Percentiles rank a stretch among this genome's conserved stretches.
phyloP scores from a whole-genome alignment of 2,113 vertebrate species.

The Tupaia tana region DNA sequence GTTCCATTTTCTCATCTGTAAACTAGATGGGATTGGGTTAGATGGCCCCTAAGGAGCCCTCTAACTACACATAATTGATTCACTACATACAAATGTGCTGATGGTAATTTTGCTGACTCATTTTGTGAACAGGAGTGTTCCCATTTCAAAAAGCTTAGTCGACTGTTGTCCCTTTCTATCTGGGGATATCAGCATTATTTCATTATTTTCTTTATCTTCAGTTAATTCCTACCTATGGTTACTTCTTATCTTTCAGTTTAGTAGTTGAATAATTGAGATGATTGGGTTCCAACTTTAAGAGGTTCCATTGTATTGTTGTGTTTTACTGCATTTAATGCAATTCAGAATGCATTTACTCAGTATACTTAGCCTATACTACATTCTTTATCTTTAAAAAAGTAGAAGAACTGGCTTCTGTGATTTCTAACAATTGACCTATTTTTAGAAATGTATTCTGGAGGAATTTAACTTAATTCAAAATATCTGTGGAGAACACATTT shows the following conservation, averaged over 20 bases:
- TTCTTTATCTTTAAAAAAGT: conserved; percentile 39
- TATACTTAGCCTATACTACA: not conserved
- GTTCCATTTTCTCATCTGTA: not conserved
- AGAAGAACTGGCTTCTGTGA: conserved; percentile 22
- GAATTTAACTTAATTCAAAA: conserved; percentile 61
- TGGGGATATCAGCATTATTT: not conserved
- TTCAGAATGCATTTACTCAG: not conserved
- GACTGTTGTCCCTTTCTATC: not conserved
- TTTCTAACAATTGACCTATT: conserved; percentile 4
- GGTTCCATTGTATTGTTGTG: not conserved
- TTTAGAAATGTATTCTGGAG: conserved; percentile 22
- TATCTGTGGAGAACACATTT: not conserved
- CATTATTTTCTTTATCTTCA: not conserved
- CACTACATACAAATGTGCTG: not conserved
- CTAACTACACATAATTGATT: not conserved
- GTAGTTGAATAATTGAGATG: not conserved
- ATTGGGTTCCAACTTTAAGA: not conserved
- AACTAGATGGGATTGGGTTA: not conserved
- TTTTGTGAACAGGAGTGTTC: not conserved
- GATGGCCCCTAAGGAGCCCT: not conserved
- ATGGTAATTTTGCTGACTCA: not conserved
- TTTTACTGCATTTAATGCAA: conserved; percentile 1
- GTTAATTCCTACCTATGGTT: not conserved
- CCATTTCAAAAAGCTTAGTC: not conserved
- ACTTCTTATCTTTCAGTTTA: conserved; percentile 39